Conservation (phyloP, 2,888 invertebrate species). For the Schizaphis graminum region DNA sequence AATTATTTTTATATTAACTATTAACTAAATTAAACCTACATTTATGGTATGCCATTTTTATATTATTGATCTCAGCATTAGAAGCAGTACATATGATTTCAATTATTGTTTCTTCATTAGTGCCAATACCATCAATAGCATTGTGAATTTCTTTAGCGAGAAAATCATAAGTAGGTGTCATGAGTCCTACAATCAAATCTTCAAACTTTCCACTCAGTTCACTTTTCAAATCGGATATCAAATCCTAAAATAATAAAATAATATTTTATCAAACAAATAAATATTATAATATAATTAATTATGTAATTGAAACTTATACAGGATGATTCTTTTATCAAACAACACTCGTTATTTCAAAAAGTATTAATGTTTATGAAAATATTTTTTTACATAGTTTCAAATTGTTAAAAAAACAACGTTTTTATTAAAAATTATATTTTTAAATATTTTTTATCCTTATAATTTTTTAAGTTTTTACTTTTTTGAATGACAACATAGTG, state of each 20-base stretch:
- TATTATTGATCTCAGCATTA: conserved; percentile 86
- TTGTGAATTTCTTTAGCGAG: conserved; percentile 87
- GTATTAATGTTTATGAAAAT: no score
- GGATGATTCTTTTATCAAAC: no score
- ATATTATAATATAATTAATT: not conserved
- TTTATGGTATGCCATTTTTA: conserved; percentile 82
- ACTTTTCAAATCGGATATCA: conserved; percentile 87
- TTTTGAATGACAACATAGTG: no score
- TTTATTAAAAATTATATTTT: no score
- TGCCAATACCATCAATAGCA: conserved; percentile 87
- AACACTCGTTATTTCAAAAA: no score
- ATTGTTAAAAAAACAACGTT: no score
- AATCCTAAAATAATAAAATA: conserved; percentile 71
- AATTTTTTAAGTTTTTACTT: no score
- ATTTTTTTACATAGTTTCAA: no score
- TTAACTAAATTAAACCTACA: conserved; percentile 74
- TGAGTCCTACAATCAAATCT: conserved; percentile 83
- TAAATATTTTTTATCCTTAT: no score
- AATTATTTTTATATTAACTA: conserved; percentile 38
- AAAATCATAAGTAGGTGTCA: conserved; percentile 87
- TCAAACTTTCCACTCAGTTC: conserved; percentile 92
- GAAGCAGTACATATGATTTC: conserved; percentile 91
- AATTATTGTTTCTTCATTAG: conserved; percentile 87
- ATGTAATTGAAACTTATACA: not conserved
- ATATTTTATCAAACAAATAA: not conserved